Percentiles rank a stretch among this genome's conserved stretches.
These are phyloP conservation scores for Verasper variegatus DNA, from an alignment of 2,113 vertebrate species.

Conservation along the genomic window DNA sequence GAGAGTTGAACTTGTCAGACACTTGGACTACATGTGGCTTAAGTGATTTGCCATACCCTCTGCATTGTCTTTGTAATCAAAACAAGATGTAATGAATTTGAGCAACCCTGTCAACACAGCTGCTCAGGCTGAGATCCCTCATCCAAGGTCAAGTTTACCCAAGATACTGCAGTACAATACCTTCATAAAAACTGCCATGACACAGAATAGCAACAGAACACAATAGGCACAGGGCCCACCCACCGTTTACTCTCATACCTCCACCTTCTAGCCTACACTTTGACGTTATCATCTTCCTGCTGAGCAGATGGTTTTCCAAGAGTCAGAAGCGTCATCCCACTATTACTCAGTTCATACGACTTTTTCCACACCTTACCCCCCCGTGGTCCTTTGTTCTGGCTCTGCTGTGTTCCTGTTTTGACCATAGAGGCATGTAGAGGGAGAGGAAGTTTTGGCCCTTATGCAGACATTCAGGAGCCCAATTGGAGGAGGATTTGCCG, in stretches of 20 bases:
- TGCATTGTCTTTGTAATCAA: constrained; percentile 20
- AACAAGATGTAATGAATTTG: constrained; percentile 20
- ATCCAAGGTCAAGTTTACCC: constrained; percentile 72
- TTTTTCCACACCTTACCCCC: constrained; percentile 41
- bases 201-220: constrained; percentile 31
- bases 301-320: constrained; percentile 69
- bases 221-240: constrained; percentile 46
- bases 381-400: constrained; percentile 60
- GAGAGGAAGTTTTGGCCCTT: constrained; percentile 36
- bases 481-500: constrained; percentile 44
- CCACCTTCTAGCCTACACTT: constrained; percentile 42
- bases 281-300: constrained; percentile 72
- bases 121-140: constrained; percentile 50
- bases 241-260: constrained; percentile 15
- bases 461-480: constrained; percentile 61
- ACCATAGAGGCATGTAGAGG: constrained; percentile 18
- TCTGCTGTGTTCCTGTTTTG: constrained; percentile 73
- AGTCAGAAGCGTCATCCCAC: constrained; percentile 55
- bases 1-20: not conserved
- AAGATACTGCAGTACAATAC: constrained; percentile 65
- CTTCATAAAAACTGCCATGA: constrained; percentile 52
- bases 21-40: not conserved
- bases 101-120: constrained; percentile 41
- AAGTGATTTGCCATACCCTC: constrained; percentile 11
- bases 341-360: constrained; percentile 33